These are phyloP conservation scores for Hestina assimilis DNA, from an alignment of 1,140 invertebrate species.

Conservation along the genomic window DNA sequence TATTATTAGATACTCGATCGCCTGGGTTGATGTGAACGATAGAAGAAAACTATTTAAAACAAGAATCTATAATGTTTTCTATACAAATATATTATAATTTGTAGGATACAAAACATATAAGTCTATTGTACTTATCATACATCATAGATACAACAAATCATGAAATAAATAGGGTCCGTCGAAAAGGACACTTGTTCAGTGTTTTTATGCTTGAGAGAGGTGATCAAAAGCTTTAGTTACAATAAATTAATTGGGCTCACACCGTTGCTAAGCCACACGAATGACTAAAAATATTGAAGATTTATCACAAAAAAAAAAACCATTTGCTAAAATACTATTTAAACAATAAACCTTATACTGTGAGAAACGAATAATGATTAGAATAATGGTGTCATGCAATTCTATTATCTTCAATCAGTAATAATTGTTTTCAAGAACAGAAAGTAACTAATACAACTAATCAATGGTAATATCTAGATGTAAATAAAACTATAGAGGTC, in stretches of 20 bases:
- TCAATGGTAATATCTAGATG: slow-evolving; percentile 21
- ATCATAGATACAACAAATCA: no score
- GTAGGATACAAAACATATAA: no score
- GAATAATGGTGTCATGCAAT: neutral
- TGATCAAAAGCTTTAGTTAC: neutral
- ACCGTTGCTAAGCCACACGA: neutral
- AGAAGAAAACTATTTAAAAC: neutral
- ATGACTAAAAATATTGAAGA: no score
- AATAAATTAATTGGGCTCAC: neutral
- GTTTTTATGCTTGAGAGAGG: neutral
- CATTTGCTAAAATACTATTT: neutral
- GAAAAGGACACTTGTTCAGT: no score
- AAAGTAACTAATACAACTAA: neutral
- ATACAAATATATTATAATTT: no score
- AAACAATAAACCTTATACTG: neutral
- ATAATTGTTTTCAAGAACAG: neutral
- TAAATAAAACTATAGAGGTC: slow-evolving; percentile 22
- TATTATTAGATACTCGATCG: slow-evolving; percentile 51
- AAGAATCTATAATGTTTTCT: slow-evolving; percentile 3
- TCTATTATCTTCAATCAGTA: neutral
- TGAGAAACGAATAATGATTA: no score
- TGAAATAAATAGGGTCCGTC: no score
- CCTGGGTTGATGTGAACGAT: slow-evolving; percentile 35
- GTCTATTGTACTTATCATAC: no score
- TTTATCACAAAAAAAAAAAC: no score